These are phyloP conservation scores for Paratrypauchen microcephalus DNA, from an alignment of 2,797 vertebrate genomes.

Conservation along the genomic window DNA sequence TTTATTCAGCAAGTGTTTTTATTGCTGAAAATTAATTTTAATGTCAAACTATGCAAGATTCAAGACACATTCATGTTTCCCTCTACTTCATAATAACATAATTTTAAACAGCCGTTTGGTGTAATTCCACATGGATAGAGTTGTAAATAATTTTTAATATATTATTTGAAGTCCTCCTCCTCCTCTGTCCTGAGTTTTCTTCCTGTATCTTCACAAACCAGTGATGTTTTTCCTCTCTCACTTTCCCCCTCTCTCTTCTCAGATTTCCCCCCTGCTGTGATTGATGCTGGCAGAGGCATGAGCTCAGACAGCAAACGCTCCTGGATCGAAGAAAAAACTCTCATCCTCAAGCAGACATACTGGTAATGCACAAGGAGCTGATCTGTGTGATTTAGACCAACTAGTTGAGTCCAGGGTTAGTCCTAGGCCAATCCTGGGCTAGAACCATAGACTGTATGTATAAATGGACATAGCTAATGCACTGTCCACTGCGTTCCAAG, in stretches of 20 bases:
- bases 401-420: background rate
- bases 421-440: no score
- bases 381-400: background rate
- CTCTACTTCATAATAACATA: no score
- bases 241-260: slow-evolving; percentile 5
- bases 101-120: background rate
- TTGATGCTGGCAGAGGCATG: slow-evolving; percentile 86
- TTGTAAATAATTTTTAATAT: slow-evolving; percentile 22
- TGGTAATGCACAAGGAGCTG: slow-evolving; percentile 75
- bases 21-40: no score
- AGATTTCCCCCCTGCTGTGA: slow-evolving; percentile 80
- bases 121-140: background rate
- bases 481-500: no score
- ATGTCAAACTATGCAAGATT: no score
- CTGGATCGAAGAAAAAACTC: slow-evolving; percentile 85
- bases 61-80: no score
- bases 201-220: slow-evolving; percentile 39
- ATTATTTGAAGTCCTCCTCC: slow-evolving; percentile 31
- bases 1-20: no score
- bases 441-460: no score
- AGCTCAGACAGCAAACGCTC: slow-evolving; percentile 79
- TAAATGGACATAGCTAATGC: no score
- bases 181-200: slow-evolving; percentile 7
- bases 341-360: slow-evolving; percentile 88
- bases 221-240: slow-evolving; percentile 23